These are phyloP conservation scores for Falcaria lacertinaria DNA, from an alignment of 2,888 invertebrate species.

Conservation along the genomic window DNA sequence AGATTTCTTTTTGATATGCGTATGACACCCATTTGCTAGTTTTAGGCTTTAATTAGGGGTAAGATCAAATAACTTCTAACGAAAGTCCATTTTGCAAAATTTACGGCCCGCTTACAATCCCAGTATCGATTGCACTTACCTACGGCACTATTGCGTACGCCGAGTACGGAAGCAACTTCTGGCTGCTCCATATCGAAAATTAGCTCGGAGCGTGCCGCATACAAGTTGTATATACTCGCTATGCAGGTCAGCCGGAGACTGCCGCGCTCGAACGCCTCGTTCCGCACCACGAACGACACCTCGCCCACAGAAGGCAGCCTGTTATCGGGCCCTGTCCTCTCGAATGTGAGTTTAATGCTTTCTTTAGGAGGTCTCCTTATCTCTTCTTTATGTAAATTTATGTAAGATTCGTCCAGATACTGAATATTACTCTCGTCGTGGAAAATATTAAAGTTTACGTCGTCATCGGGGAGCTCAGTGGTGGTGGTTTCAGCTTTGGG, in stretches of 20 bases:
- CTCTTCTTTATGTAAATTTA: conserved; percentile 70
- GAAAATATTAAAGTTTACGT: conserved; percentile 62
- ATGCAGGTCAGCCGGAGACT: conserved; percentile 83
- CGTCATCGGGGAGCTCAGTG: conserved; percentile 61
- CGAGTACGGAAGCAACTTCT: conserved; percentile 86
- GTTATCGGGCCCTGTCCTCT: conserved; percentile 64
- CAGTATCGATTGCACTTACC: conserved; percentile 60
- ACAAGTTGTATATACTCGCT: conserved; percentile 84
- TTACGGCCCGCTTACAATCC: conserved; percentile 12
- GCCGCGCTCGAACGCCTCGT: conserved; percentile 82
- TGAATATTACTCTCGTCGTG: conserved; percentile 69
- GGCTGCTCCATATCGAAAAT: conserved; percentile 87
- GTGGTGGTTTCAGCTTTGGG: conserved; percentile 65
- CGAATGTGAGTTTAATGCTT: conserved; percentile 50
- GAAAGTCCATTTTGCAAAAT: neutral
- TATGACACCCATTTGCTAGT: neutral
- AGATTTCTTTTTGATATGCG: neutral
- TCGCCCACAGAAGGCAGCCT: conserved; percentile 64
- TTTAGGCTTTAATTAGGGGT: neutral
- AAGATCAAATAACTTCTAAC: neutral
- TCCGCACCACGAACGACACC: conserved; percentile 81
- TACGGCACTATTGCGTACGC: conserved; percentile 82
- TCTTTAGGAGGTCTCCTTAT: conserved; percentile 66
- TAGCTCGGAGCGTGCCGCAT: conserved; percentile 81
- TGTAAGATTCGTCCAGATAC: conserved; percentile 70